phyloP scores from a whole-genome alignment of 2,113 vertebrate species.

The Bungarus multicinctus region DNA sequence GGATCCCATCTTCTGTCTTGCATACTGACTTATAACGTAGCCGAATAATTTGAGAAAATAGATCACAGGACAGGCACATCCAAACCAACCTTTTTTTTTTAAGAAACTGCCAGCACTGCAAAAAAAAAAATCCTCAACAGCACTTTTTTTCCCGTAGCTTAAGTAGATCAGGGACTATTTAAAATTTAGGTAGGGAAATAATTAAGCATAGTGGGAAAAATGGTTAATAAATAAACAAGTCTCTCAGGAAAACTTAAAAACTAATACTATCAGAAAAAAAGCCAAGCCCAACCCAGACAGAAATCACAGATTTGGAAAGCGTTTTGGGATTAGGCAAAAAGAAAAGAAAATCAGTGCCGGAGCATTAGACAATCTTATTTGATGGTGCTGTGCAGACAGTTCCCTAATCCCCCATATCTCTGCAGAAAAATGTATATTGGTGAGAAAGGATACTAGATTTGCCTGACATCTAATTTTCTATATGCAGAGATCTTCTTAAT shows the following conservation, averaged over 20 bases:
- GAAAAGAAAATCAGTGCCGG: background rate
- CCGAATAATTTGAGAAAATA: background rate
- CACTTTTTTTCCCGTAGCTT: background rate
- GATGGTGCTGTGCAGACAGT: background rate
- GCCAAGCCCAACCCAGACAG: background rate
- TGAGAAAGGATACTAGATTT: background rate
- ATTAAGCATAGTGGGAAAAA: background rate
- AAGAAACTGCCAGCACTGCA: background rate
- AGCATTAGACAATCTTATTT: background rate
- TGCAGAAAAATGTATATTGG: background rate
- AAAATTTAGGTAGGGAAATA: background rate
- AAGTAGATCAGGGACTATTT: background rate
- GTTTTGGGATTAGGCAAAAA: background rate
- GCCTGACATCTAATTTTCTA: background rate
- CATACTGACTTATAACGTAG: background rate
- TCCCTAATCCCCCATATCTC: background rate
- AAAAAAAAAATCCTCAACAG: background rate
- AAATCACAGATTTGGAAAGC: slow-evolving; percentile 5
- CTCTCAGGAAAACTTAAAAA: slow-evolving; percentile 17
- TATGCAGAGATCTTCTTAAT: background rate
- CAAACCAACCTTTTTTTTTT: background rate
- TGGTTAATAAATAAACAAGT: slow-evolving; percentile 12
- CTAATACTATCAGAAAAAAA: background rate
- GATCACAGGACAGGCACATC: background rate
- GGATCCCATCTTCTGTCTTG: background rate